Conservation (phyloP, 1,140 invertebrate species). For the Eurosta solidaginis region DNA sequence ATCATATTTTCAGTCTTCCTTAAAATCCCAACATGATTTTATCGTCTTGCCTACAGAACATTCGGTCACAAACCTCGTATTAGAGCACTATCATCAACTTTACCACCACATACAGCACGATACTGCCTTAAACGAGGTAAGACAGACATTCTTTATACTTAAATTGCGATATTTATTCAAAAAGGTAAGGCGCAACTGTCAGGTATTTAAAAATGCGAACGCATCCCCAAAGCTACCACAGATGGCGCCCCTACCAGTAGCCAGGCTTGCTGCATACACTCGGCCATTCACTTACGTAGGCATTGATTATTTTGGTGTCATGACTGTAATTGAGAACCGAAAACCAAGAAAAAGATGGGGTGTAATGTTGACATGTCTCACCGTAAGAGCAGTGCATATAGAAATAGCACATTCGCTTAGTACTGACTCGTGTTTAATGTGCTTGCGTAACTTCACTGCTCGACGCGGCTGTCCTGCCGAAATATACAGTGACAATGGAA, state of each 20-base stretch:
- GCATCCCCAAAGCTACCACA: slow-evolving; percentile 8
- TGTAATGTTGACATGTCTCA: slow-evolving; percentile 41
- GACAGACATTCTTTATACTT: not conserved
- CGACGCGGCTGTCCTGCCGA: too few species aligned
- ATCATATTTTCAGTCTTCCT: not conserved
- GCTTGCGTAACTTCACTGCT: too few species aligned
- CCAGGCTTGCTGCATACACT: not conserved
- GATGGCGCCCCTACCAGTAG: slow-evolving; percentile 22
- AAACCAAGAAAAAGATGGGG: slow-evolving; percentile 40
- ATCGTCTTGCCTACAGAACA: slow-evolving; percentile 36
- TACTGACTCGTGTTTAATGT: too few species aligned
- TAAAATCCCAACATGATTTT: not conserved
- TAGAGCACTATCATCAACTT: too few species aligned
- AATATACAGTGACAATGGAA: too few species aligned
- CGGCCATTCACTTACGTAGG: slow-evolving; percentile 29
- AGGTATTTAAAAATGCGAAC: slow-evolving; percentile 10
- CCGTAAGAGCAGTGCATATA: not conserved
- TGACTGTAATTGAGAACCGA: slow-evolving; percentile 19
- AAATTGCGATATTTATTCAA: not conserved
- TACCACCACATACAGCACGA: too few species aligned
- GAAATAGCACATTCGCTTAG: too few species aligned
- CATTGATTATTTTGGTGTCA: slow-evolving; percentile 32
- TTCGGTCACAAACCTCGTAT: too few species aligned
- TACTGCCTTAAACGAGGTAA: too few species aligned
- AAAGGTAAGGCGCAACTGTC: not conserved